Evolutionary conservation across 2,113 vertebrate species (phyloP).

Genomic region (Chrysochloris asiatica): DNA sequence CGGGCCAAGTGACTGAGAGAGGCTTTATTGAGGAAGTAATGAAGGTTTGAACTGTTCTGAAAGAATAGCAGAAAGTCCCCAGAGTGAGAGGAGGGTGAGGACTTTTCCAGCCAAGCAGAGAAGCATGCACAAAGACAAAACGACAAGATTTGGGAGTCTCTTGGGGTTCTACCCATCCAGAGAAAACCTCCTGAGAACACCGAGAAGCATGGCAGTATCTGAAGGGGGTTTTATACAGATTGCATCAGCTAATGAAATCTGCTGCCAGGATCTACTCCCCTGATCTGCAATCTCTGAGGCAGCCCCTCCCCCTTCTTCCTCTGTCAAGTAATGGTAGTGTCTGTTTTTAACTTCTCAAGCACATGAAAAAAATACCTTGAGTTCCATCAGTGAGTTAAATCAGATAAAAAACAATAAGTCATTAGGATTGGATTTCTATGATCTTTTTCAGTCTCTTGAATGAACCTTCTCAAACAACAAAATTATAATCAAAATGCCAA

Average conservation of each 20-base stretch:
- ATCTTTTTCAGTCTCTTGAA: neutral
- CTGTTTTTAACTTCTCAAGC: neutral
- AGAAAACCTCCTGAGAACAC: slow-evolving; percentile 5
- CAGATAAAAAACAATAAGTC: neutral
- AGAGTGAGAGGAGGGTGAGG: slow-evolving; percentile 7
- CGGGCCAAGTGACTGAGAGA: neutral
- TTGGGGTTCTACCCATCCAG: neutral
- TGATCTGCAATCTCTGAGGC: neutral
- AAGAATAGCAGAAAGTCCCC: slow-evolving; percentile 27
- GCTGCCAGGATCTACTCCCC: neutral
- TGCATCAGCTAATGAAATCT: neutral
- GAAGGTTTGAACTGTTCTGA: neutral
- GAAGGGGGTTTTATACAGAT: neutral
- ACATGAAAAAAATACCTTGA: neutral
- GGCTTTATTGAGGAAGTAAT: slow-evolving; percentile 38
- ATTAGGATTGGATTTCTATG: fast-evolving
- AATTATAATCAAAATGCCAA: neutral
- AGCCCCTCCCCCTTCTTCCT: neutral
- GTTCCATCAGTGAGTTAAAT: neutral
- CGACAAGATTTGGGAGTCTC: slow-evolving; percentile 56
- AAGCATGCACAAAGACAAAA: neutral
- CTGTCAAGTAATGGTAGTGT: neutral
- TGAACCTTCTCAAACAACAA: neutral
- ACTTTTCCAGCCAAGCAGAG: slow-evolving; percentile 71
- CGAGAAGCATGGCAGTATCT: neutral